A percentile compares a stretch with the other conserved stretches of the same genome.
Conservation (phyloP, 1,140 invertebrate genomes). For the Agrypnia vestita region DNA sequence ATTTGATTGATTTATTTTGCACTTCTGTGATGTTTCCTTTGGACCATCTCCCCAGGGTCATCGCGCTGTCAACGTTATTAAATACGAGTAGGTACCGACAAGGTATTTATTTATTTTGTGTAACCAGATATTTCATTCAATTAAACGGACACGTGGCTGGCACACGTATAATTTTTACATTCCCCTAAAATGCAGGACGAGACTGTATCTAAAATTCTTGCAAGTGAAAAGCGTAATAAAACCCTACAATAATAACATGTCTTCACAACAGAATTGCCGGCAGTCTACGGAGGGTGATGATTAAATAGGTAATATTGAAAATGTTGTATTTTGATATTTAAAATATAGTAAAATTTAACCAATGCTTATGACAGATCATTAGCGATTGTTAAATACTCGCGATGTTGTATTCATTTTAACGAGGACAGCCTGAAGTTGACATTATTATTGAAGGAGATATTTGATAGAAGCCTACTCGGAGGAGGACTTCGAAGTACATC, state of each 20-base stretch:
- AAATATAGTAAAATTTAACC: neutral
- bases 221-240: too few species aligned
- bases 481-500: too few species aligned
- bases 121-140: slow-evolving; percentile 57
- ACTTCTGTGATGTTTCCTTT: too few species aligned
- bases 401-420: slow-evolving; percentile 25
- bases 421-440: slow-evolving; percentile 13
- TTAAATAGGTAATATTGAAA: too few species aligned
- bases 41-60: neutral
- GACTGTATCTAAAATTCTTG: too few species aligned
- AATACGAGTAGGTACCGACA: neutral
- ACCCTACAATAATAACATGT: too few species aligned
- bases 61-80: slow-evolving; percentile 9
- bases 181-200: neutral
- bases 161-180: slow-evolving; percentile 35
- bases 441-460: neutral
- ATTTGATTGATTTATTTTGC: too few species aligned
- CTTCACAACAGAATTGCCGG: too few species aligned
- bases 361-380: slow-evolving; percentile 39
- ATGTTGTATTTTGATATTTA: too few species aligned
- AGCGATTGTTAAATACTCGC: neutral
- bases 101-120: slow-evolving; percentile 40
- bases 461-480: too few species aligned
- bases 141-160: slow-evolving; percentile 55
- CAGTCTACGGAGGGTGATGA: too few species aligned